Evolutionary conservation across 2,797 vertebrate genomes (phyloP).

Genomic region (Chanos chanos): DNA sequence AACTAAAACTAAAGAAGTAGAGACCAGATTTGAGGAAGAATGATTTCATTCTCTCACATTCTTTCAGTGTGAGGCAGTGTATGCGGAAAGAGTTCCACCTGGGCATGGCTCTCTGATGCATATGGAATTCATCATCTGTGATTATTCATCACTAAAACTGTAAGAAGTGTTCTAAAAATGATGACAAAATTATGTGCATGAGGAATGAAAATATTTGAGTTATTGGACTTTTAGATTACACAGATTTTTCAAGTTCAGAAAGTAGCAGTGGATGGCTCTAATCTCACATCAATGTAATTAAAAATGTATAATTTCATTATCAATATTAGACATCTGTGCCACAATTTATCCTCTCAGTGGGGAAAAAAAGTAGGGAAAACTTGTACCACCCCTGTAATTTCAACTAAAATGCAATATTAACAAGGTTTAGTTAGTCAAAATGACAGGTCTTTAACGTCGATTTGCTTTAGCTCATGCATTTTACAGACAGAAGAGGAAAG

Average conservation of each 20-base stretch:
- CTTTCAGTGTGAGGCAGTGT: slow-evolving; percentile 8
- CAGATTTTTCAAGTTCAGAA: too few relatives aligned
- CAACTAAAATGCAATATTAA: slow-evolving; percentile 39
- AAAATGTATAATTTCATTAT: too few relatives aligned
- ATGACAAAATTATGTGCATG: not conserved
- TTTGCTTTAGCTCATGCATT: not conserved
- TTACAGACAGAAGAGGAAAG: too few relatives aligned
- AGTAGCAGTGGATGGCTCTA: too few relatives aligned
- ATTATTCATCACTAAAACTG: slow-evolving; percentile 2
- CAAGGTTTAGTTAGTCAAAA: slow-evolving; percentile 27
- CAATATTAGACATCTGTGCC: not conserved
- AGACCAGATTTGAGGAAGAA: not conserved
- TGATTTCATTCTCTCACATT: slow-evolving; percentile 11
- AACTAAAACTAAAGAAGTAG: not conserved
- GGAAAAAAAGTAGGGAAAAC: slow-evolving; percentile 2
- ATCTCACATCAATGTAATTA: too few relatives aligned
- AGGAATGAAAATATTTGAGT: too few relatives aligned
- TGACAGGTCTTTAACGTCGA: slow-evolving; percentile 16
- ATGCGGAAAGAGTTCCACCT: slow-evolving; percentile 1
- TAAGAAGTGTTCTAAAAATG: not conserved
- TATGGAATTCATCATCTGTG: slow-evolving; percentile 17
- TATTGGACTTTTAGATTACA: too few relatives aligned
- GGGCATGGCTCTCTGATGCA: slow-evolving; percentile 2
- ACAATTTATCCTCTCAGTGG: not conserved
- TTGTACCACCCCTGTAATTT: slow-evolving; percentile 36